Evolutionary conservation across 92 coral and sea anemone species (phyloP).

Genomic region (Umimayanthus chanpuru): DNA sequence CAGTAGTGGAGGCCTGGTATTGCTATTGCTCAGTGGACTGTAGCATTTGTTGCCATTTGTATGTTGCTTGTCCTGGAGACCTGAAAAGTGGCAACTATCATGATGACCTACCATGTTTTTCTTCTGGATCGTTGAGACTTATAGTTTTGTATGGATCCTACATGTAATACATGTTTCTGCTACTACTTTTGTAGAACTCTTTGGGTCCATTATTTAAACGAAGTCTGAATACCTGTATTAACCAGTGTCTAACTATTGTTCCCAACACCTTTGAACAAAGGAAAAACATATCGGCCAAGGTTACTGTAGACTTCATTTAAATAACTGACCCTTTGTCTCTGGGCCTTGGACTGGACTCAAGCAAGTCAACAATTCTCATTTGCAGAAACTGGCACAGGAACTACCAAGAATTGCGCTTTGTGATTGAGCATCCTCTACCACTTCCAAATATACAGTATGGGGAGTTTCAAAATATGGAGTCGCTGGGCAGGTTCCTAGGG

Average conservation of each 20-base stretch:
- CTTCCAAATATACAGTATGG: conserved; percentile 12
- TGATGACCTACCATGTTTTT: no score
- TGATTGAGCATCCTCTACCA: not conserved
- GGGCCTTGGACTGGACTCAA: conserved; percentile 1
- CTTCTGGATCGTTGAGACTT: not conserved
- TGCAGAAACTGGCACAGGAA: conserved; percentile 7
- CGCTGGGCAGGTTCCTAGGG: conserved; percentile 36
- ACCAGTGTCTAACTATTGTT: no score
- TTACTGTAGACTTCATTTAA: no score
- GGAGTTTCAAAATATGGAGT: conserved; percentile 18
- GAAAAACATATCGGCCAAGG: no score
- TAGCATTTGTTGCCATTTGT: not conserved
- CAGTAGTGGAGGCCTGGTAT: not conserved
- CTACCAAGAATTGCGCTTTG: conserved; percentile 3
- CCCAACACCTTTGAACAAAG: no score
- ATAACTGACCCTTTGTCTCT: not conserved
- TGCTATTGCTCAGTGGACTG: not conserved
- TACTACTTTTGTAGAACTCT: conserved; percentile 3
- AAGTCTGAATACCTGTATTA: no score
- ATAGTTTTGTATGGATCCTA: not conserved
- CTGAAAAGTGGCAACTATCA: no score
- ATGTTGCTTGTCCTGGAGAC: no score
- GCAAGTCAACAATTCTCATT: conserved; percentile 8
- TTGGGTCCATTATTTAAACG: no score
- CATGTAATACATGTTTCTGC: not conserved